Evolutionary conservation across 2,113 vertebrate species (phyloP), one percentile per base, ranked within the genome.

Genomic region (Saimiri boliviensis): DNA sequence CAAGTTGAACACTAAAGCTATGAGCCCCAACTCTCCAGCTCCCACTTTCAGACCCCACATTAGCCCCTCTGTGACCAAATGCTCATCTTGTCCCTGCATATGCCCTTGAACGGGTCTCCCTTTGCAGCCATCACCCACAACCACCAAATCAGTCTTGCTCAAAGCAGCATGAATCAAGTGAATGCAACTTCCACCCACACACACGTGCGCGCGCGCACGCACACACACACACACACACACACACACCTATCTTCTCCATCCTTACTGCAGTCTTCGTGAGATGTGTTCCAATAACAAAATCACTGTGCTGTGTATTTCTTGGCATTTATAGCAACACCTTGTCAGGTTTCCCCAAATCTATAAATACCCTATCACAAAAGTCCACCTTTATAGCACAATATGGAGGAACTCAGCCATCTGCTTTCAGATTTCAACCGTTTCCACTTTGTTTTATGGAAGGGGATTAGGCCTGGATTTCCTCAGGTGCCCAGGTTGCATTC

Each of bases 311-410:
- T 74, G 3, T 91, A 19, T 89, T 94, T 92, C 96, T 89, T 90
- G 84, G 63, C 76, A 95, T 97, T 96, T 96, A 32, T 25, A 96
- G 90, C 71, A 97, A 98, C 77, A 96, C 81, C 84, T 96, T 96
- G 47, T 92, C 93, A 89, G 74, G 66, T 94, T 86, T 97, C 92
- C 80, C 83, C 73, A 87, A 20, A 93, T 12, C 74, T 95, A 93
- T 54, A 97, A 97, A 96, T 86, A 91, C 20, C 5, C 52, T 23
- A 60, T 89, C 76, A 45, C 13, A 6, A 97, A 97, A 52, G 37
- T 96, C 80, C 27, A 49, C 42, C 52, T 94, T 97, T 32, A 85
- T 42, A 93, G 84, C 11, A 79, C 89, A 70, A 68, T 23, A 0
- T 54, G 21, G 82, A 96, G 68, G 79, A 97, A 94, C 92, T 76